Conservation (phyloP, 2,797 vertebrate genomes). For the Eulemur mongoz region DNA sequence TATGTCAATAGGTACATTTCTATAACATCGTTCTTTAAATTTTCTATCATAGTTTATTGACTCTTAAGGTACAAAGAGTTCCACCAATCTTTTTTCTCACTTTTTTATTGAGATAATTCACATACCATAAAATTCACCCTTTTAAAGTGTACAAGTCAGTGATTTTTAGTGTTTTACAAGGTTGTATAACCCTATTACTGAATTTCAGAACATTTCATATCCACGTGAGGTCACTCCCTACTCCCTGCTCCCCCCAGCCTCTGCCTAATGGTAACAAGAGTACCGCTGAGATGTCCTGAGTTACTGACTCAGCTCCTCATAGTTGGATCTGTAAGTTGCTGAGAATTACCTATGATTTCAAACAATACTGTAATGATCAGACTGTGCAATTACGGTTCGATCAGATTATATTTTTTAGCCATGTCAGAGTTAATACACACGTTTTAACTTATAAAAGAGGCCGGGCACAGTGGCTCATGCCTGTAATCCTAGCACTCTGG, state of each 20-base stretch:
- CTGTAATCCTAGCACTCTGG: too few species aligned
- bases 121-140: background rate
- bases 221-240: background rate
- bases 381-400: background rate
- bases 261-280: background rate
- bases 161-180: background rate
- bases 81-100: background rate
- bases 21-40: background rate
- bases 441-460: constrained; percentile 1
- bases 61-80: background rate
- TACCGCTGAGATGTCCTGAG: background rate
- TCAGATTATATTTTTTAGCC: background rate
- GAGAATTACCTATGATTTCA: background rate
- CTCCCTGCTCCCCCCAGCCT: background rate
- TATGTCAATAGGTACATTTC: background rate
- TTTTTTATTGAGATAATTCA: background rate
- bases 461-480: too few species aligned
- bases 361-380: background rate
- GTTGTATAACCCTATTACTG: background rate
- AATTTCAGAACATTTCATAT: background rate
- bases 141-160: background rate
- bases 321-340: background rate
- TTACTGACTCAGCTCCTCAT: background rate
- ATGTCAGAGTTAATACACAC: background rate
- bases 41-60: background rate